Evolutionary conservation across 2,888 invertebrate species (phyloP), one percentile per base, ranked within the genome.

Genomic region (Morinoia aosen): DNA sequence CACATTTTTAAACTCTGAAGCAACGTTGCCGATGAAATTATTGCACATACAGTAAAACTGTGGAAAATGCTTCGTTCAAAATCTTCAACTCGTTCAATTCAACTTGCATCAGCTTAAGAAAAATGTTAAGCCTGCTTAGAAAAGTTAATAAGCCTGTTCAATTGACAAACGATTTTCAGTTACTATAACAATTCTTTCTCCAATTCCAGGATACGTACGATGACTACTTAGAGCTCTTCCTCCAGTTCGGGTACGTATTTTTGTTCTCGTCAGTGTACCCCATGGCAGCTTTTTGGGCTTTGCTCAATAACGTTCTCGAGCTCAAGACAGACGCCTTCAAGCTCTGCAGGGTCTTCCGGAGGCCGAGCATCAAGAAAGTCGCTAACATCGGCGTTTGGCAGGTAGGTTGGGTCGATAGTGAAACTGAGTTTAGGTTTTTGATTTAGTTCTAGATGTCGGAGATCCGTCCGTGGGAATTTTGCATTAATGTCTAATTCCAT

Each of bases 321-420:
- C 98, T 98, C 95, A 97, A 98, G 96, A 98, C 98, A 0, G 98
- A 98, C 97, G 98, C 98, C 95, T 98, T 98, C 97, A 98, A 98
- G 97, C 97, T 98, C 96, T 98, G 98, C 97, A 98, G 98, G 97
- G 98, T 98, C 95, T 98, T 98, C 97, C 98, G 98, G 97, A 97
- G 98, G 88, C 98, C 98, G 0, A 98, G 98, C 97, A 98, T 98
- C 0, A 97, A 98, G 96, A 97, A 98, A 95, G 98, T 98, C 39
- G 98, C 98, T 97, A 98, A 98, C 97, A 98, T 98, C 96, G 98
- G 98, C n/a, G 98, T 98, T 58, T 98, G 98, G 98, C 98, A 98
- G 98, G 98, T 98, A 76, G 25, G 76, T 39, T 64, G 25, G 5
- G 5, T 33, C 33, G 3, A 58, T 25, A 58, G 25, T 76, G 76